Conservation (phyloP, 2,113 vertebrate species). For the Pycnonotus jocosus region DNA sequence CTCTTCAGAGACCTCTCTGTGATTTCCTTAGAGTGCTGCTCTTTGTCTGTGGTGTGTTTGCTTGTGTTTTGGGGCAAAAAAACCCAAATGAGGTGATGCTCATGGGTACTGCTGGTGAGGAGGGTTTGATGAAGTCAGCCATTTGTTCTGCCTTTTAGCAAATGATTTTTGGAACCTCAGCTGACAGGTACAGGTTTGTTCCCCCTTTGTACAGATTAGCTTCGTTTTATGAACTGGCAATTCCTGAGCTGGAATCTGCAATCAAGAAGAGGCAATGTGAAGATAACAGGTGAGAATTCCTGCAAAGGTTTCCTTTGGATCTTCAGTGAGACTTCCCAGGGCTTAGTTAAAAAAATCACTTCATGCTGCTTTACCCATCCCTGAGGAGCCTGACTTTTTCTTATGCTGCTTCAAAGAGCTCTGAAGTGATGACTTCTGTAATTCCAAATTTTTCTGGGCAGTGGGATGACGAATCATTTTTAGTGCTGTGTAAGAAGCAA, state of each 20-base stretch:
- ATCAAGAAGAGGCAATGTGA: slow-evolving; percentile 85
- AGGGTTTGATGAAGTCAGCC: not conserved
- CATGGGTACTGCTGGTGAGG: not conserved
- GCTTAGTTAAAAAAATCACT: not conserved
- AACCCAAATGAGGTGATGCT: not conserved
- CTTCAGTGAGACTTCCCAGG: not conserved
- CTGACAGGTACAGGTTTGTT: not conserved
- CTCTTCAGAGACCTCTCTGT: not conserved
- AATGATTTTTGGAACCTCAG: not conserved
- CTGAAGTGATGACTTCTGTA: not conserved
- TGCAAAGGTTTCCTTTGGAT: not conserved
- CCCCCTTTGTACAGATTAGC: slow-evolving; percentile 74
- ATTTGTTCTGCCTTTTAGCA: not conserved
- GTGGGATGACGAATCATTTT: not conserved
- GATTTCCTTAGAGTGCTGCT: not conserved
- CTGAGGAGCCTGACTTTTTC: not conserved
- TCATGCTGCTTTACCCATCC: not conserved
- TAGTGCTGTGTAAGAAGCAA: not conserved
- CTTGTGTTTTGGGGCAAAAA: not conserved
- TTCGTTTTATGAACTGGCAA: slow-evolving; percentile 85
- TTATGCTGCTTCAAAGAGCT: not conserved
- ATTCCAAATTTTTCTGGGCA: not conserved
- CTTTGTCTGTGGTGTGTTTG: not conserved
- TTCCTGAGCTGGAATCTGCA: slow-evolving; percentile 90
- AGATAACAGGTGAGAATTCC: slow-evolving; percentile 75